phyloP scores from a whole-genome alignment of 2,888 invertebrate genomes.

The Ypsolopha sequella region DNA sequence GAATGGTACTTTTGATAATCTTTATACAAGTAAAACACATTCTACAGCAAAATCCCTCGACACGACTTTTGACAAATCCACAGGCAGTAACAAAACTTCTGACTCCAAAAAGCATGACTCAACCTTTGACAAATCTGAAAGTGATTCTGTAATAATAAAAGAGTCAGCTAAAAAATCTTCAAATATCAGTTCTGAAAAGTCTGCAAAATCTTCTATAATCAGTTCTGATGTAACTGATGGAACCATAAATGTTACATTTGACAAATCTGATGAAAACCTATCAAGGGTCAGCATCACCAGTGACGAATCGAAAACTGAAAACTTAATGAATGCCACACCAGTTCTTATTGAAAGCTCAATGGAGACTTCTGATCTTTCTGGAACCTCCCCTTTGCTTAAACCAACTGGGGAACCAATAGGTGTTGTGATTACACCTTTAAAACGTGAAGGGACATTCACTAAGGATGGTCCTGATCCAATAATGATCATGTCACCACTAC shows the following conservation, averaged over 20 bases:
- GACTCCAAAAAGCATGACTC: slow-evolving; percentile 7
- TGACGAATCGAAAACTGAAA: slow-evolving; percentile 39
- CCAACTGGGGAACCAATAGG: slow-evolving; percentile 4
- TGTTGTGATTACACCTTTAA: slow-evolving; percentile 25
- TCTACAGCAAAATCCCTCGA: slow-evolving; percentile 15
- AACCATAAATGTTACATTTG: slow-evolving; percentile 23
- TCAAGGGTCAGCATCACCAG: slow-evolving; percentile 47
- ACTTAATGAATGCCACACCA: slow-evolving; percentile 42
- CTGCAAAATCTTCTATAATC: slow-evolving; percentile 31
- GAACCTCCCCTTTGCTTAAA: not conserved
- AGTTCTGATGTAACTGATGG: slow-evolving; percentile 25
- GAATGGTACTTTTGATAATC: not conserved
- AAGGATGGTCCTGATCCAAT: slow-evolving; percentile 31
- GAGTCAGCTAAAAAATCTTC: slow-evolving; percentile 23
- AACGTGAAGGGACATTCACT: slow-evolving; percentile 55
- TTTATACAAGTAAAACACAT: not conserved
- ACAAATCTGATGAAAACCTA: slow-evolving; percentile 26
- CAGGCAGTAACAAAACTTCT: slow-evolving; percentile 10
- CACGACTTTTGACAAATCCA: slow-evolving; percentile 33
- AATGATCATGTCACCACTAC: not conserved
- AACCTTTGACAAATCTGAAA: slow-evolving; percentile 15
- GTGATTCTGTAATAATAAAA: slow-evolving; percentile 6
- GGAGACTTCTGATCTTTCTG: slow-evolving; percentile 28
- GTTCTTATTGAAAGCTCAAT: slow-evolving; percentile 50
- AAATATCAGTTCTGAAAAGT: slow-evolving; percentile 32